Percentiles rank a stretch among this genome's conserved stretches.
phyloP scores from a whole-genome alignment of 2,113 vertebrate species.

The Ranitomeya variabilis region DNA sequence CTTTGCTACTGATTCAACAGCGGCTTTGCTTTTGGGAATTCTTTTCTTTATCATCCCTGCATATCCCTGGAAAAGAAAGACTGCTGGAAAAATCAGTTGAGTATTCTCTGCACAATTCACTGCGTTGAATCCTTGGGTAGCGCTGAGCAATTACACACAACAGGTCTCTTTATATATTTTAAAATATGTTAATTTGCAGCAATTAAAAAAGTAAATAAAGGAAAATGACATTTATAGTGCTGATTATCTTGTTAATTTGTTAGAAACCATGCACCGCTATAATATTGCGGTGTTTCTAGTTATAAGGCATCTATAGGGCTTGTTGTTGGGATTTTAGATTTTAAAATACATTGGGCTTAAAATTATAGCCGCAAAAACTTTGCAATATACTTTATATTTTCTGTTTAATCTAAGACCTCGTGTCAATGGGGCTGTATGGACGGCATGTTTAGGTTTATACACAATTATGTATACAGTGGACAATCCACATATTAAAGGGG shows the following conservation, averaged over 20 bases:
- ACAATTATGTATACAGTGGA: no score
- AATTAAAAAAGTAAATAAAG: neutral
- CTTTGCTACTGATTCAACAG: constrained; percentile 85
- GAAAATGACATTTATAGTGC: neutral
- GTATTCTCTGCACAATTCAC: constrained; percentile 62
- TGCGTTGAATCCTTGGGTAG: neutral
- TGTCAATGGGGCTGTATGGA: no score
- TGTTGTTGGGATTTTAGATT: no score
- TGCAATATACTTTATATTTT: neutral
- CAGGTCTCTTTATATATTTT: neutral
- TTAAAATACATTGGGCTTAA: no score
- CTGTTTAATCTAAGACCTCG: neutral
- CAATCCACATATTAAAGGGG: no score
- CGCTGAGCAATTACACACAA: neutral
- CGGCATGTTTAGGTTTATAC: no score
- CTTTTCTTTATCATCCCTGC: constrained; percentile 87
- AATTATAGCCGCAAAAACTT: neutral
- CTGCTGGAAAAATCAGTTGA: constrained; percentile 76
- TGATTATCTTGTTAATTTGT: neutral
- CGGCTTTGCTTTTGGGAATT: constrained; percentile 84
- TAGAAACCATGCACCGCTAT: neutral
- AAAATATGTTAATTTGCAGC: neutral
- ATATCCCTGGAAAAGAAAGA: constrained; percentile 69
- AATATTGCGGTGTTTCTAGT: neutral
- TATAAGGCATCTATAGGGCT: neutral